A percentile compares a stretch with the other conserved stretches of the same genome.
These are phyloP conservation scores for Sesamia nonagrioides DNA, from an alignment of 1,140 invertebrate genomes.

Conservation along the genomic window DNA sequence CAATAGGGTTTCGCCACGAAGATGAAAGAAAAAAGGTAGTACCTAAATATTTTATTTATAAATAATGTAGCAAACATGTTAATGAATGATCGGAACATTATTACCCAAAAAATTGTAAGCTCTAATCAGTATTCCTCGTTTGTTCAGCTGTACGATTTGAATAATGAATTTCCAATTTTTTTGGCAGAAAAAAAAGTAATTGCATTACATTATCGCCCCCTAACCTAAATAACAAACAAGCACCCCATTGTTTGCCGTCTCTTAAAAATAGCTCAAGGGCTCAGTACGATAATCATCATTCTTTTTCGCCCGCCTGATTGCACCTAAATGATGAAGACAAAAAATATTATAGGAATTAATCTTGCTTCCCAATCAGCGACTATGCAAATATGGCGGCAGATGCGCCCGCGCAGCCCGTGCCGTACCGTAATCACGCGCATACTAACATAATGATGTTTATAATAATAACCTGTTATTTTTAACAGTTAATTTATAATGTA, in stretches of 20 bases:
- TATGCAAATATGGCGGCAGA: slow-evolving; percentile 83
- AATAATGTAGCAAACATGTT: slow-evolving; percentile 17
- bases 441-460: slow-evolving; percentile 56
- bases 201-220: slow-evolving; percentile 87
- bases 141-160: slow-evolving; percentile 85
- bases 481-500: slow-evolving; percentile 54
- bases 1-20: too few species aligned
- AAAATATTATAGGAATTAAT: slow-evolving; percentile 85
- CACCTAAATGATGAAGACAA: slow-evolving; percentile 84
- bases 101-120: slow-evolving; percentile 60
- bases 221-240: slow-evolving; percentile 84
- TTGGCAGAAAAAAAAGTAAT: slow-evolving; percentile 80
- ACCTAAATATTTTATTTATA: neutral
- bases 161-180: slow-evolving; percentile 83
- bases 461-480: slow-evolving; percentile 60
- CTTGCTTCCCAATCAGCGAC: slow-evolving; percentile 80
- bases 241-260: slow-evolving; percentile 83
- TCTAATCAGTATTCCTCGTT: slow-evolving; percentile 73
- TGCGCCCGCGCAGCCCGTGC: slow-evolving; percentile 67
- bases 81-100: slow-evolving; percentile 44
- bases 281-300: slow-evolving; percentile 87
- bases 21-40: too few species aligned
- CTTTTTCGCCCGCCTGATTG: slow-evolving; percentile 80
- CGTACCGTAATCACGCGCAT: slow-evolving; percentile 40
- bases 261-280: slow-evolving; percentile 86